phyloP scores from a whole-genome alignment of 2,888 invertebrate genomes.

The Exocentrus adspersus region DNA sequence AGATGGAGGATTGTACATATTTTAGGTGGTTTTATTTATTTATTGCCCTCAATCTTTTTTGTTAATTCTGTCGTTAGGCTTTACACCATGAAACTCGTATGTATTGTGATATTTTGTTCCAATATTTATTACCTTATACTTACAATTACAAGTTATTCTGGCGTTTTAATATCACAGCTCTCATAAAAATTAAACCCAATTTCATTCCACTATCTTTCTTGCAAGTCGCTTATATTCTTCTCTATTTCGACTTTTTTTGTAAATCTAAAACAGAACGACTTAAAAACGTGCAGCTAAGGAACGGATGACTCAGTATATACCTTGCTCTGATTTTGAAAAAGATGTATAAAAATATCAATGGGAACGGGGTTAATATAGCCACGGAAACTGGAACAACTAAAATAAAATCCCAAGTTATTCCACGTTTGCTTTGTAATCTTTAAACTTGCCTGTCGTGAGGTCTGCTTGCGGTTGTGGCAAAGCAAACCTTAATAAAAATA shows the following conservation, averaged over 20 bases:
- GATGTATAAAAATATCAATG: slow-evolving; percentile 67
- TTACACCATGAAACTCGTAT: slow-evolving; percentile 5
- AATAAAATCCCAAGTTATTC: slow-evolving; percentile 47
- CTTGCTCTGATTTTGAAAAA: slow-evolving; percentile 67
- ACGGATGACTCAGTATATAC: slow-evolving; percentile 51
- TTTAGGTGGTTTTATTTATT: slow-evolving; percentile 20
- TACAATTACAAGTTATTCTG: slow-evolving; percentile 3
- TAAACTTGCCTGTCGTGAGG: slow-evolving; percentile 76
- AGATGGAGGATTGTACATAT: slow-evolving; percentile 24
- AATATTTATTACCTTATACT: slow-evolving; percentile 18
- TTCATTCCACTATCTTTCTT: too few species aligned
- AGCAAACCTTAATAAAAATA: slow-evolving; percentile 83
- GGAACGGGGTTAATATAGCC: slow-evolving; percentile 93
- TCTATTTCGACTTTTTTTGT: too few species aligned
- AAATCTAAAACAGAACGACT: neutral
- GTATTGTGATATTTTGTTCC: slow-evolving; percentile 11
- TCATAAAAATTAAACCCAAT: too few species aligned
- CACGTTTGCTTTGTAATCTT: neutral
- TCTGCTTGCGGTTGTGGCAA: slow-evolving; percentile 87
- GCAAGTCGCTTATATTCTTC: too few species aligned
- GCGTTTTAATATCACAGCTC: too few species aligned
- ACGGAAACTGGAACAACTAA: slow-evolving; percentile 88
- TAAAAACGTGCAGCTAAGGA: neutral
- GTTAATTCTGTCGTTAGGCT: slow-evolving; percentile 3
- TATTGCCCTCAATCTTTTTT: too few species aligned